Evolutionary conservation across 2,113 vertebrate species (phyloP), one percentile per base, ranked within the genome.

Genomic region (Osmerus mordax): DNA sequence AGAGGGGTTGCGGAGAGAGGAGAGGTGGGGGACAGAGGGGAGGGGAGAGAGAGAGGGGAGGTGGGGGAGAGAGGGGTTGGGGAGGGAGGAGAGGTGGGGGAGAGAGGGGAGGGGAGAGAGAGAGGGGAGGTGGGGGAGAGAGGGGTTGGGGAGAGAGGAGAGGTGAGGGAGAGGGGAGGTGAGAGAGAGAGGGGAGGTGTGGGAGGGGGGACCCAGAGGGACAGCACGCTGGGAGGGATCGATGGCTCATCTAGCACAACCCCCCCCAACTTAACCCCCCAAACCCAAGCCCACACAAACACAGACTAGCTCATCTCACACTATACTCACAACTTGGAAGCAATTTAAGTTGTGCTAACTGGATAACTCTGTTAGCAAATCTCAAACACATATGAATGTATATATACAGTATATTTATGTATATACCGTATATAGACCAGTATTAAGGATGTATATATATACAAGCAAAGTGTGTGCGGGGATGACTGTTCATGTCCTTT

Each of bases 201-300:
- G 0, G 65, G 4, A 47, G 41, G 9, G 9, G 41, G 41, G 41
- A 47, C 32, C 32, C 32, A 36, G 32, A 36, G 32, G 32, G 32
- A 36, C 5, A 36, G 32, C 32, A 36, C 77, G 86, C 87, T 83
- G 86, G 70, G 83, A 83, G 64, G 80, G 86, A 89, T 89, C 89
- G 87, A 89, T 88, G 88, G 84, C 84, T 89, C 86, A 88, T 89
- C 85, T 85, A 85, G 89, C 86, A 88, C 85, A 36, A 7, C 32
- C 32, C 32, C 32, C 32, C 80, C 81, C 55, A 80, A 71, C 25
- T 15, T 13, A 79, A 74, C 76, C 86, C 81, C 65, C 76, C 69
- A 75, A 83, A 83, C 83, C 54, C 54, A 14, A 15, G 54, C 54
- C 12, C 32, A 11, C 16, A 18, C 12, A 15, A 18, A 47, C 29